These are phyloP conservation scores for Phyllostomus discolor DNA, from an alignment of 2,113 vertebrate genomes.

Conservation along the genomic window DNA sequence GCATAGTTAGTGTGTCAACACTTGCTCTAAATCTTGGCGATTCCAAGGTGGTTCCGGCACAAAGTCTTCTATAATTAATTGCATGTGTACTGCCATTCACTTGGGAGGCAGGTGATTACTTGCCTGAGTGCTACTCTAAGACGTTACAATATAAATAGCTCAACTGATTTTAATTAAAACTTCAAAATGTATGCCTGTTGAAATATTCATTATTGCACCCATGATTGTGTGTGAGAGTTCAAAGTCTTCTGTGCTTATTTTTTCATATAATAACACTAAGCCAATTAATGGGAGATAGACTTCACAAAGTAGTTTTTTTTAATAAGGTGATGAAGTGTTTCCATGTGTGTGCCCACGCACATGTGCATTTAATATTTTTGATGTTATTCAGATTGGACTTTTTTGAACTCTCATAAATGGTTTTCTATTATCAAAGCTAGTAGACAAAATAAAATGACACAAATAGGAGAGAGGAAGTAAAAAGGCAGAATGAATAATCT, in stretches of 20 bases:
- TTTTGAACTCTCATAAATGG: not conserved
- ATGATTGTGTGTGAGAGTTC: slow-evolving; percentile 80
- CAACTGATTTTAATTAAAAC: slow-evolving; percentile 84
- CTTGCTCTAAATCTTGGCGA: slow-evolving; percentile 65
- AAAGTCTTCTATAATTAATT: slow-evolving; percentile 80
- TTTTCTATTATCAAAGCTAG: slow-evolving; percentile 1
- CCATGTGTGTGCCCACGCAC: not conserved
- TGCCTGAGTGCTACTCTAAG: slow-evolving; percentile 74
- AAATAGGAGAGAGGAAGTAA: not conserved
- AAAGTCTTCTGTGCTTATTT: slow-evolving; percentile 72
- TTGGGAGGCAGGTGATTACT: slow-evolving; percentile 80
- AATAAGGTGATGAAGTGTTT: slow-evolving; percentile 34
- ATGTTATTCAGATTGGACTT: slow-evolving; percentile 45
- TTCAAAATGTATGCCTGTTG: slow-evolving; percentile 77
- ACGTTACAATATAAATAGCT: slow-evolving; percentile 80
- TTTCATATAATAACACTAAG: slow-evolving; percentile 74
- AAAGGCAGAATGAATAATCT: not conserved
- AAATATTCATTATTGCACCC: slow-evolving; percentile 80
- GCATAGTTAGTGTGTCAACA: slow-evolving; percentile 57
- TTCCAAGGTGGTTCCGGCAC: slow-evolving; percentile 68
- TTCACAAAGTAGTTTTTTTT: slow-evolving; percentile 52
- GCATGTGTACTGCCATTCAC: slow-evolving; percentile 75
- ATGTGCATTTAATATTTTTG: slow-evolving; percentile 33
- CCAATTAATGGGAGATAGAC: slow-evolving; percentile 64
- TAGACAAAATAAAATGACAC: slow-evolving; percentile 22